Base-by-base conservation (phyloP, 2,888 invertebrate genomes). In the Sinodicranocentrus sp. region DNA sequence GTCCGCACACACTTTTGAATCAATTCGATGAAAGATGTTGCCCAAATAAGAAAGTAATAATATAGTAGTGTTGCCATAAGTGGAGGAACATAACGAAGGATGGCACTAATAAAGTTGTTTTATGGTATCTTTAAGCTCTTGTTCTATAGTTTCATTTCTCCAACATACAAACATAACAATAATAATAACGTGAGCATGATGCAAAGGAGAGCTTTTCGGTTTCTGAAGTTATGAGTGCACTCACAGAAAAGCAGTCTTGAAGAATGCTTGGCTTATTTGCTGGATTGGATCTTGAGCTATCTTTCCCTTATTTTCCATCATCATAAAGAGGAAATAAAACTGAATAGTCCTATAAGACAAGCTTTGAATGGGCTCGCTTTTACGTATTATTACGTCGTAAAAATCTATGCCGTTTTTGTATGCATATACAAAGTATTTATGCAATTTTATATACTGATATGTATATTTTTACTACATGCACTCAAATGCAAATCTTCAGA, bases 31-130 rank as follows among this genome's bases (percentile, higher is more conserved):
- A 79, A 79, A 52, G 63, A 79, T 65, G 65, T 54, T 80, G 79
- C 65, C 82, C 68, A 82, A 82, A 82, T 82, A 67, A 72, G 57
- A 57, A 57, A 21, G 21, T 21, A 48, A 57, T 57, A 57, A 57
- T 54, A 76, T 33, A 21, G 23, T 52, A 57, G 13, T 70, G 43
- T 79, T 61, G 70, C 70, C 80, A 73, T 67, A 82, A 57, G 61
- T 70, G 76, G 75, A 70, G 21, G 48, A 73, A 28, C 79, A 72
- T 54, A 52, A 75, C 25, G 75, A 76, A 70, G 70, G 75, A 82
- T 82, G 70, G 61, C 70, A 82, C 82, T 82, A 82, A 82, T 82
- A 82, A 82, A 82, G 75, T 82, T 76, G 82, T 76, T 82, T 82
- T 82, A 82, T 82, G 82, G 70, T 39, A 39, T 82, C 59, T 76